A percentile compares a stretch with the other conserved stretches of the same genome.
phyloP scores from a whole-genome alignment of 2,113 vertebrate species.

The Gavia stellata region DNA sequence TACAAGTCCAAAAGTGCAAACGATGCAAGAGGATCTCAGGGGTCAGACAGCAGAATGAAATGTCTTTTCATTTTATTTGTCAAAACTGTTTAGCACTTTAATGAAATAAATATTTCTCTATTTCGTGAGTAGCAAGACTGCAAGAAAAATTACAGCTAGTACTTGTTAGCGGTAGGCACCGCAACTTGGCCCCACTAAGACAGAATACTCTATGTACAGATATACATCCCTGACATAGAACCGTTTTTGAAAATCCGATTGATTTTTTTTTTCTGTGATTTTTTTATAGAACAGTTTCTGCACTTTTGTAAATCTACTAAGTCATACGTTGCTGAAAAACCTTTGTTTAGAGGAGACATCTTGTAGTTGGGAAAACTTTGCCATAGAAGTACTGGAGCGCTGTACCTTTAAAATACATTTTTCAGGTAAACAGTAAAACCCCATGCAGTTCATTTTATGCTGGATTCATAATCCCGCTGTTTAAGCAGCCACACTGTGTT shows the following conservation, averaged over 20 bases:
- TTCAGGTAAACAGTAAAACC: not conserved
- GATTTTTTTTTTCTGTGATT: accelerated
- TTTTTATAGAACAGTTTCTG: not conserved
- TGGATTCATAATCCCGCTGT: not conserved
- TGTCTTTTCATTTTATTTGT: not conserved
- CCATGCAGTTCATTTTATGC: not conserved
- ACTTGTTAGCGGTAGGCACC: not conserved
- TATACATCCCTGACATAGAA: not conserved
- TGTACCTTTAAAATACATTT: not conserved
- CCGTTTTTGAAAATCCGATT: not conserved
- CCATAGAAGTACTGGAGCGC: not conserved
- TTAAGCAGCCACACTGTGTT: not conserved
- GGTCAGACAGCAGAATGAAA: not conserved
- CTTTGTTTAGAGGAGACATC: not conserved
- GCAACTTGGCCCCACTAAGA: not conserved
- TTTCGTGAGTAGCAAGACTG: not conserved
- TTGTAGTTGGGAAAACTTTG: not conserved
- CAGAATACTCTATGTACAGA: not conserved
- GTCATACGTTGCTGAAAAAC: not conserved
- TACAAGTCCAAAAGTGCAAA: not conserved
- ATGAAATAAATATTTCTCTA: not conserved
- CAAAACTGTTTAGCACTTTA: not conserved
- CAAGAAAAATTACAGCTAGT: not conserved
- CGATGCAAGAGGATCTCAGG: not conserved
- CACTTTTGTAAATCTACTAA: not conserved